phyloP scores from a whole-genome alignment of 2,797 vertebrate species.

The Pantherophis alleghaniensis region DNA sequence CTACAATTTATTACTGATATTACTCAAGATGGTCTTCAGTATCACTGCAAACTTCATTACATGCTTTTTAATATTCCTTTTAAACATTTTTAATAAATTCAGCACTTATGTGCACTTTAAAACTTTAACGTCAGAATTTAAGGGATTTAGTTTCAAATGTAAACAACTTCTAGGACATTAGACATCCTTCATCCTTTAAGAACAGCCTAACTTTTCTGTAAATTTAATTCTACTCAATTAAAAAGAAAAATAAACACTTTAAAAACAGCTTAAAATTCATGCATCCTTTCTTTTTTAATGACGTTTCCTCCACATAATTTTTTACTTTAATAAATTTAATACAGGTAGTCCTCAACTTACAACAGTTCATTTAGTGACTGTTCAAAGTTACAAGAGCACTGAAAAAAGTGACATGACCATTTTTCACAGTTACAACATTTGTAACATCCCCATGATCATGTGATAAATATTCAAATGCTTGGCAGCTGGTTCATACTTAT shows the following conservation, averaged over 20 bases:
- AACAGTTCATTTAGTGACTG: too few relatives aligned
- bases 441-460: too few relatives aligned
- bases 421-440: too few relatives aligned
- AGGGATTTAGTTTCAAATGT: not conserved
- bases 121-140: not conserved
- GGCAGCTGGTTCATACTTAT: too few relatives aligned
- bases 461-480: too few relatives aligned
- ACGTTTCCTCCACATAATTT: not conserved
- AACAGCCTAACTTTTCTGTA: not conserved
- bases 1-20: not conserved
- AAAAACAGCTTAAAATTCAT: not conserved
- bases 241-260: not conserved
- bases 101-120: not conserved
- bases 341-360: too few relatives aligned
- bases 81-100: not conserved
- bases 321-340: not conserved
- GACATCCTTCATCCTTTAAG: not conserved
- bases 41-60: not conserved
- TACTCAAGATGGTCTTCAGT: not conserved
- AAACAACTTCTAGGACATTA: not conserved
- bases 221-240: not conserved
- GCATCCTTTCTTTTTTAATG: not conserved
- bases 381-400: too few relatives aligned
- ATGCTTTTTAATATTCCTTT: not conserved
- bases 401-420: too few relatives aligned